Evolutionary conservation across 2,797 vertebrate species (phyloP), one percentile per base, ranked within the genome.

Genomic region (Smutsia temminckii): DNA sequence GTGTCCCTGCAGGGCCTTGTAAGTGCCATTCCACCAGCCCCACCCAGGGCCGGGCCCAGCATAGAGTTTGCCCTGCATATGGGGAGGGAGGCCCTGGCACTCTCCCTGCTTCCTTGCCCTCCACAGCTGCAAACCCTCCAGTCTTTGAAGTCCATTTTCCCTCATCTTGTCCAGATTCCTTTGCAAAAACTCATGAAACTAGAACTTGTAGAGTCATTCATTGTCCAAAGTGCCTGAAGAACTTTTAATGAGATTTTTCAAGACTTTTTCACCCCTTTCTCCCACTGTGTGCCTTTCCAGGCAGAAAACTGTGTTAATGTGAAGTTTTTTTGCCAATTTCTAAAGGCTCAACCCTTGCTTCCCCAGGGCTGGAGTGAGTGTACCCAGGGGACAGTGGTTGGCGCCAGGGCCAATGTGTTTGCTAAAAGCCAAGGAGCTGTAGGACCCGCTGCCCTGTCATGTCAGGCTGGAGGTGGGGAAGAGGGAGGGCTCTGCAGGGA

Each of bases 111-210:
- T 57, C 59, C 51, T 53, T 5, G 9, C 23, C 55, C 77, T 37
- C 11, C n/a, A 32, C 11, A 40, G 85, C 34, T 14, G 21, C 57
- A 89, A 71, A 59, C 4, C 53, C 89, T 34, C 1, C 11, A 40
- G 20, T 64, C 91, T 94, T 55, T 95, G 68, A 93, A 95, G 93
- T 75, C 29, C 64, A 14, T 1, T 51, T 87, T 89, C 46, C 84
- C 40, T 92, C 85, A 51, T 84, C 89, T 78, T 85, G 40, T 92
- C 69, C 49, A 83, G 68, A 93, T 91, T 97, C 77, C 87, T 96
- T 75, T 77, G 63, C 40, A 94, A 91, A 96, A 87, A 68, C 55
- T 93, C 51, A 49, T 59, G 72, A 77, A 92, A 84, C 85, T 49
- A 88, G 66, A 94, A 89, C 75, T 87, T 42, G 77, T 32, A 42